A percentile compares a stretch with the other conserved stretches of the same genome.
phyloP scores from a whole-genome alignment of 1,140 invertebrate genomes.

The Drosophila biarmipes region DNA sequence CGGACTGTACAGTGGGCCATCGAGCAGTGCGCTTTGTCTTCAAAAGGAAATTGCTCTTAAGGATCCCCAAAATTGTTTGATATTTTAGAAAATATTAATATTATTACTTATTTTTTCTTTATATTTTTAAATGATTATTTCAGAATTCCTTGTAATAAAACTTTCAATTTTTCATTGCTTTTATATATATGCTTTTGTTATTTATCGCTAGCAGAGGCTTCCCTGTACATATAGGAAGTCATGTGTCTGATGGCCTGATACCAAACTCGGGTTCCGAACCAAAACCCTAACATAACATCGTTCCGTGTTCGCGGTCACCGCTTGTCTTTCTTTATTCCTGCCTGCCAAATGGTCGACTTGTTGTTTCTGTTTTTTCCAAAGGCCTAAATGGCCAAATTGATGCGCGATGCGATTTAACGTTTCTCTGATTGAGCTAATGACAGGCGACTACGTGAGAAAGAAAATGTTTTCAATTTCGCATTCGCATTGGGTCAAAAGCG shows the following conservation, averaged over 20 bases:
- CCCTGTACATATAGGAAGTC: conserved; percentile 29
- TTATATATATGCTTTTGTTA: neutral
- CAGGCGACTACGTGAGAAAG: conserved; percentile 83
- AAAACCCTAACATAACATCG: conserved; percentile 25
- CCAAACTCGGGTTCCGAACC: conserved; percentile 13
- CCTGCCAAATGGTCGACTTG: conserved; percentile 51
- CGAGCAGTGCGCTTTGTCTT: no score
- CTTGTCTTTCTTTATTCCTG: conserved; percentile 26
- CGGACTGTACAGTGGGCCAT: conserved; percentile 7
- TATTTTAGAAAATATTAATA: no score
- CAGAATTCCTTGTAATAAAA: no score
- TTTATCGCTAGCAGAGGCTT: neutral
- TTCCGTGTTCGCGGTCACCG: conserved; percentile 47
- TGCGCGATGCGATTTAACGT: conserved; percentile 79
- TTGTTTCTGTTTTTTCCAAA: conserved; percentile 34
- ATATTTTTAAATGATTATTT: neutral
- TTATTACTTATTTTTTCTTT: no score
- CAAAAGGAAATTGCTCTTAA: no score
- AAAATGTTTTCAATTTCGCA: conserved; percentile 84
- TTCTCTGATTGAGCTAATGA: conserved; percentile 81
- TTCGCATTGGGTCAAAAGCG: conserved; percentile 69
- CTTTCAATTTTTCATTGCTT: neutral
- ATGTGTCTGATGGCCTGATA: conserved; percentile 47
- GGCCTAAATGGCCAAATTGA: conserved; percentile 73
- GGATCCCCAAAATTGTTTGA: no score